Conservation (phyloP, 2,113 vertebrate genomes). For the Charadrius vociferus region DNA sequence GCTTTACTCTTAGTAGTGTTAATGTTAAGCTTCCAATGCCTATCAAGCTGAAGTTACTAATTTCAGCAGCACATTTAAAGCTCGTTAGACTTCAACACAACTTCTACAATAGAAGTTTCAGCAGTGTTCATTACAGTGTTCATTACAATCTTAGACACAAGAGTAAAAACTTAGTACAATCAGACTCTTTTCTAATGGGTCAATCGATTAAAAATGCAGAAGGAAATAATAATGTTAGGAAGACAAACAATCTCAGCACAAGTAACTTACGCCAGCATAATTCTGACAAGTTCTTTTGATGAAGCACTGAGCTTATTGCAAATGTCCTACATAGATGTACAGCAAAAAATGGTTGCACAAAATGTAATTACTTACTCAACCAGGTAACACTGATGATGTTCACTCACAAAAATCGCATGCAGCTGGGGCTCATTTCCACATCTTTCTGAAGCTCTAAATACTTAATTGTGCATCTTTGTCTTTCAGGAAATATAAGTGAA, state of each 20-base stretch:
- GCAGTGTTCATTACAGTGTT: not conserved
- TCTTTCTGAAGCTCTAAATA: not conserved
- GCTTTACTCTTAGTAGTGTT: constrained; percentile 1
- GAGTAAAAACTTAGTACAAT: not conserved
- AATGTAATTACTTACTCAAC: not conserved
- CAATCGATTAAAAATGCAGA: not conserved
- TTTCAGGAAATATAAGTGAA: not conserved
- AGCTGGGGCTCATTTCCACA: not conserved
- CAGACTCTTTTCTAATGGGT: not conserved
- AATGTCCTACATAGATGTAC: not conserved
- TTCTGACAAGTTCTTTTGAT: not conserved
- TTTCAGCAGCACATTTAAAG: constrained; percentile 20
- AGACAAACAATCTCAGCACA: not conserved
- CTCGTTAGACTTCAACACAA: not conserved
- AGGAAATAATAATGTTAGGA: not conserved
- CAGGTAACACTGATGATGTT: not conserved
- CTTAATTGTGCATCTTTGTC: not conserved
- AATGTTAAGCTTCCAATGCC: not conserved
- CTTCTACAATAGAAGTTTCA: not conserved
- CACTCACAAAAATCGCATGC: not conserved
- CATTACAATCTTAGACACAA: not conserved
- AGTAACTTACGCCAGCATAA: not conserved
- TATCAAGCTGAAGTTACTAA: not conserved
- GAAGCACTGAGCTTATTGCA: not conserved
- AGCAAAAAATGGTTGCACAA: not conserved